Percentiles rank a stretch among this genome's conserved stretches.
phyloP scores from a whole-genome alignment of 2,888 invertebrate genomes.

The Heliconius ethilla region DNA sequence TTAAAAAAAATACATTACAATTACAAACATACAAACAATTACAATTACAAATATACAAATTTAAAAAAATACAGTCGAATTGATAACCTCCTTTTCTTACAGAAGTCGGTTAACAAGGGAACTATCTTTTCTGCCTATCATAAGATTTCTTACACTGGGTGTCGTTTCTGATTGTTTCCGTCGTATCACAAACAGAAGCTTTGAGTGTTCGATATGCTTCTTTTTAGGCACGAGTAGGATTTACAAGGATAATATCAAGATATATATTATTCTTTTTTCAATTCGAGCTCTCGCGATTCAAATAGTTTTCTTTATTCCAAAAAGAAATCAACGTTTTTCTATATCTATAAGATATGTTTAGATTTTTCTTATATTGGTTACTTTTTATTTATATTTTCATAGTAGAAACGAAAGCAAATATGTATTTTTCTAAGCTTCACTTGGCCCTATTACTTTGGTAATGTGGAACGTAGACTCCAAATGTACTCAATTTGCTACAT shows the following conservation, averaged over 20 bases:
- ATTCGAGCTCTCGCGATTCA: slow-evolving; percentile 10
- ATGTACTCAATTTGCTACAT: slow-evolving; percentile 17
- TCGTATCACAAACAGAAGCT: slow-evolving; percentile 33
- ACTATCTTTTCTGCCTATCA: not conserved
- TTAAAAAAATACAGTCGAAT: too few species aligned
- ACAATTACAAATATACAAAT: too few species aligned
- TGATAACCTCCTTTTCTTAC: too few species aligned
- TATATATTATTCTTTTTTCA: slow-evolving; percentile 4
- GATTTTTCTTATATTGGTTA: not conserved
- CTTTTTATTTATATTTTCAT: slow-evolving; percentile 10
- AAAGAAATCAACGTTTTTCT: not conserved
- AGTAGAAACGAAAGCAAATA: not conserved
- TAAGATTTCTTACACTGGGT: slow-evolving; percentile 41
- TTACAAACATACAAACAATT: too few species aligned
- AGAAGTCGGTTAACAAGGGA: too few species aligned
- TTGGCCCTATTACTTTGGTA: slow-evolving; percentile 8
- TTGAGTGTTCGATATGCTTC: slow-evolving; percentile 19
- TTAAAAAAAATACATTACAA: too few species aligned
- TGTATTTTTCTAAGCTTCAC: not conserved
- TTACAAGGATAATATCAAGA: slow-evolving; percentile 32
- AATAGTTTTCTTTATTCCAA: slow-evolving; percentile 4
- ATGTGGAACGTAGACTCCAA: not conserved
- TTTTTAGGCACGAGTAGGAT: slow-evolving; percentile 33
- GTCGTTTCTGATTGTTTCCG: slow-evolving; percentile 41
- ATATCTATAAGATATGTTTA: not conserved